Evolutionary conservation across 1,140 invertebrate genomes (phyloP), one percentile per base, ranked within the genome.

Genomic region (Pantala flavescens): DNA sequence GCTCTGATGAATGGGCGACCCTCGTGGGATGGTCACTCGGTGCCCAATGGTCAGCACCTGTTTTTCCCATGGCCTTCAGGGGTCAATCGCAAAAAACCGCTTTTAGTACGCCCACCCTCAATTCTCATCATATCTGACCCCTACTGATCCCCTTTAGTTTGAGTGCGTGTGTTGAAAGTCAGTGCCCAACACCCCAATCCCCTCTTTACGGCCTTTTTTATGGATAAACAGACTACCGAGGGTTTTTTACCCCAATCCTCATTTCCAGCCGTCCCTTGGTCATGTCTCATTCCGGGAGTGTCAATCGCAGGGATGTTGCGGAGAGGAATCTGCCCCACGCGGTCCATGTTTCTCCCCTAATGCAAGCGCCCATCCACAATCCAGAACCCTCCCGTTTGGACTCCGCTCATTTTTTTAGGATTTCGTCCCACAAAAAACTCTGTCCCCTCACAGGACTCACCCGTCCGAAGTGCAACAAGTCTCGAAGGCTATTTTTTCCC

Each of bases 221-320:
- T 63, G 49, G 49, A 63, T 63, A 63, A 63, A 63, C 49, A 63
- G 49, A 19, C 16, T 63, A 16, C 49, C 49, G 49, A 63, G 49
- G 49, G 49, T 7, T 19, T 63, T 63, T 63, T 21, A 19, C 16
- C 16, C 49, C 49, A 63, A 63, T 63, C 49, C 49, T 12, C 49
- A 63, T 63, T 3, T 21, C 49, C 49, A 63, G n/a, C 14, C 16
- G 14, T 14, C 49, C 12, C 49, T 63, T 63, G 49, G 49, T 63
- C 49, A 63, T 63, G 49, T 63, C 49, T 63, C 49, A 63, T 63
- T 63, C n/a, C 49, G 49, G 49, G 49, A 63, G 28, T 63, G 49
- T 63, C 49, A 63, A 63, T 63, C 49, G 49, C 49, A 63, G 5
- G 3, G n/a, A 21, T 63, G 49, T 63, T 63, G 49, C 49, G 49